A percentile compares a stretch with the other conserved stretches of the same genome.
phyloP scores from a whole-genome alignment of 2,113 vertebrate species.

The Atractosteus spatula region DNA sequence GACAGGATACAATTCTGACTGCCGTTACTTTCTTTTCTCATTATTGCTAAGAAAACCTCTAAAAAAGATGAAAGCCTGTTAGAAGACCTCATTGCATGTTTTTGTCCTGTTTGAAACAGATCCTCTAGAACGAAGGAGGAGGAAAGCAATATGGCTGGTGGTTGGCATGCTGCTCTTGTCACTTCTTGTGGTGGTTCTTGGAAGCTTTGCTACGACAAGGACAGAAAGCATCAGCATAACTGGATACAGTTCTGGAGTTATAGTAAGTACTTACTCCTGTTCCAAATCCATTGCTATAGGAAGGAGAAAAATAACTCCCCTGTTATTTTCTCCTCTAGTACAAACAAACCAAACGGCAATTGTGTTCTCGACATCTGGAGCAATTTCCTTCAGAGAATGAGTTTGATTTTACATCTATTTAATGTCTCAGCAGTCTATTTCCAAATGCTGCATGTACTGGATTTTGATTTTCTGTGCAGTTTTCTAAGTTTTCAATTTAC shows the following conservation, averaged over 20 bases:
- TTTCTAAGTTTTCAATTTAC: too few relatives aligned
- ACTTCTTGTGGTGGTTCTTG: conserved; percentile 51
- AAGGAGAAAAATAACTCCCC: too few relatives aligned
- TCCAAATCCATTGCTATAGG: too few relatives aligned
- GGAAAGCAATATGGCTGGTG: conserved; percentile 49
- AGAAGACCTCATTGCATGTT: not conserved
- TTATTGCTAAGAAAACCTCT: not conserved
- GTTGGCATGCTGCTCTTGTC: conserved; percentile 57
- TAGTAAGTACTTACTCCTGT: conserved; percentile 43
- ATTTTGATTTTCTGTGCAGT: too few relatives aligned
- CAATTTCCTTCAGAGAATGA: not conserved
- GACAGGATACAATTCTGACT: not conserved
- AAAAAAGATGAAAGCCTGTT: not conserved
- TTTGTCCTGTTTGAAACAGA: conserved; percentile 29
- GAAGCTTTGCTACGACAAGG: conserved; percentile 52
- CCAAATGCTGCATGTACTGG: too few relatives aligned
- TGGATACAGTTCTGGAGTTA: conserved; percentile 57
- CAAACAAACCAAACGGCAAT: too few relatives aligned
- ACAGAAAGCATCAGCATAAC: conserved; percentile 57
- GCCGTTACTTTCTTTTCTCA: not conserved
- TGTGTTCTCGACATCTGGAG: not conserved
- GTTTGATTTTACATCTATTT: too few relatives aligned
- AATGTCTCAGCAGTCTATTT: too few relatives aligned
- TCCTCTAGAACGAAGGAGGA: conserved; percentile 30
- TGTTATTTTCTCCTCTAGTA: too few relatives aligned